These are phyloP conservation scores for Hyperoplus lanceolatus DNA, from an alignment of 2,797 vertebrate genomes.

Conservation along the genomic window DNA sequence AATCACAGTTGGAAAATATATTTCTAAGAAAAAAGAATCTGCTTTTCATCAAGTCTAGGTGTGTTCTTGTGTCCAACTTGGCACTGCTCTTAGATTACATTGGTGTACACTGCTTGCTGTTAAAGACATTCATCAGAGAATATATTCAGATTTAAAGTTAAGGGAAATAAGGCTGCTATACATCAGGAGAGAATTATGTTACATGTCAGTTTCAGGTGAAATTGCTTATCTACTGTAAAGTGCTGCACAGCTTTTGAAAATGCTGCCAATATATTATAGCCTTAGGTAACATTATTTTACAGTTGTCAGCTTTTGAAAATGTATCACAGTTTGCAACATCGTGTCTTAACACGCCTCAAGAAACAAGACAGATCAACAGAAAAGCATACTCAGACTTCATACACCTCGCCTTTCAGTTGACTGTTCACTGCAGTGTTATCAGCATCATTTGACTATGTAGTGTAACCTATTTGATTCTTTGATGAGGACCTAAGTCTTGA, in stretches of 20 bases:
- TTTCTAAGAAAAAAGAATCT: neutral
- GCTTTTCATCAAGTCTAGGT: neutral
- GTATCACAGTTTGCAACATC: slow-evolving; percentile 29
- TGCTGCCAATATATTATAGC: slow-evolving; percentile 22
- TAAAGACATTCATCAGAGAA: neutral
- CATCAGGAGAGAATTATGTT: slow-evolving; percentile 10
- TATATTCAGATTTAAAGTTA: neutral
- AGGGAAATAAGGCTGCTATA: neutral
- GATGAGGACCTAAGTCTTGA: neutral
- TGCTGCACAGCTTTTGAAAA: slow-evolving; percentile 19
- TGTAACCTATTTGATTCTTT: neutral
- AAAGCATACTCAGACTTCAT: neutral
- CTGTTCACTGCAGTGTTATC: neutral
- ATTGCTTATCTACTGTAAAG: slow-evolving; percentile 13
- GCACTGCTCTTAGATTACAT: neutral
- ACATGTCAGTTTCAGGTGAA: slow-evolving; percentile 12
- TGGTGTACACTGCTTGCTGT: neutral
- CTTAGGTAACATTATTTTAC: slow-evolving; percentile 26
- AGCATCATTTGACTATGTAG: neutral
- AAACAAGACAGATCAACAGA: slow-evolving; percentile 21
- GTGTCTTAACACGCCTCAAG: slow-evolving; percentile 15
- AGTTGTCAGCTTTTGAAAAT: slow-evolving; percentile 25
- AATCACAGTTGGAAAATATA: slow-evolving; percentile 13
- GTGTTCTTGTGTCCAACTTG: slow-evolving; percentile 1
- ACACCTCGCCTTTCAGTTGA: neutral